Base-by-base conservation (phyloP, 2,888 invertebrate species). In the Myopa testacea region DNA sequence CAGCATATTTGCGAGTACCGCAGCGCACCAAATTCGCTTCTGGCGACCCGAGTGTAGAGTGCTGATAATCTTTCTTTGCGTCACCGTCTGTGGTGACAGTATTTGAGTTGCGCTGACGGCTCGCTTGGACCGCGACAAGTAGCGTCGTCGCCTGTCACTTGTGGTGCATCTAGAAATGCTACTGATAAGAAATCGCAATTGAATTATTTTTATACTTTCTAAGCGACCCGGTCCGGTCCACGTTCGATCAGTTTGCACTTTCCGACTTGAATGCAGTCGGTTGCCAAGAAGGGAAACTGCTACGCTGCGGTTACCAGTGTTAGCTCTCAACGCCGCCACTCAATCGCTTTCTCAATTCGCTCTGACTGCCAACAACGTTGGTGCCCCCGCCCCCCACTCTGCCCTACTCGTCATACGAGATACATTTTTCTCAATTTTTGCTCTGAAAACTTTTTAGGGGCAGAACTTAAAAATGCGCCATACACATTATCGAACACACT, bases 161-260 rank as follows among this genome's bases (percentile, higher is more conserved):
- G 45, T 45, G 45, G 7, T 45, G 45, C 45, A 45, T 45, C 45
- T 6, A 45, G 45, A 45, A 45, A 45, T 8, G 45, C 10, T 3
- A 6, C 55, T 55, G 55, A 55, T 55, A 55, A 55, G 16, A n/a
- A 55, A 55, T 55, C 55, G 55, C 55, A n/a, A n/a, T n/a, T 55
- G 2, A 55, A 55, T 55, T 55, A 55, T 55, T 55, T 55, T 14
- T 55, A 55, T 16, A 55, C 55, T 55, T 19, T 12, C 16, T 12
- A 10, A n/a, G 16, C 55, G 37, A 72, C 60, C 14, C 45, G 45
- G 19, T 45, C 14, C 45, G 45, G 19, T 45, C 19, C 74, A 65
- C 74, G 74, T 74, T 63, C 74, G 74, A 52, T 52, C 74, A n/a
- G 65, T 74, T 65, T 74, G 65, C 74, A 74, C 74, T 65, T 65